Evolutionary conservation across 2,888 invertebrate species (phyloP), one percentile per base, ranked within the genome.

Genomic region (Drosophila meridiana): DNA sequence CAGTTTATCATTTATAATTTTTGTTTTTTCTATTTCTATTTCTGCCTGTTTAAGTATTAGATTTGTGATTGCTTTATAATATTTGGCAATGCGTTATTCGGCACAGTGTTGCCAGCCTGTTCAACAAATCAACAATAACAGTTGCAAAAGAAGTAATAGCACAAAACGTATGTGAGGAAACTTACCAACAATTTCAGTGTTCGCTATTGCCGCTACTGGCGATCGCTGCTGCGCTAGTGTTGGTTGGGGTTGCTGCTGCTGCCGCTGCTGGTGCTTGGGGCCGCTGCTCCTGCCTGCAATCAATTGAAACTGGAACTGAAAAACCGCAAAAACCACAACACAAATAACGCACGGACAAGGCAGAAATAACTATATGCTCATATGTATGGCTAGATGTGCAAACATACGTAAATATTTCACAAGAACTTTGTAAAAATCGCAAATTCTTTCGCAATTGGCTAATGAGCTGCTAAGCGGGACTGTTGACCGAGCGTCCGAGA

Each of bases 251-350:
- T 20, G 8, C 36, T 32, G 42, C 11, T 69, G 34, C 20, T 50
- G 63, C 9, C 60, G n/a, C 20, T 56, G 40, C 13, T 56, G 59
- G 28, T 52, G 60, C 26, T 9, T 40, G 48, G 20, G 64, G 56
- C 30, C 56, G 57, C 45, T 61, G 77, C 77, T 78, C 71, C 78
- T 76, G 69, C 57, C 66, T 64, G 77, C 78, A 89, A 78, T 84
- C 87, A 61, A 84, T 84, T 73, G 71, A 76, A 87, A 82, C 82
- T 72, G 87, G 75, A 89, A 78, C 50, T 52, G 32, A 52, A 52
- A 59, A 83, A 83, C 87, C 87, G 85, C 87, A 80, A 86, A 88
- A 89, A 74, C 89, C 89, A 83, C 83, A 88, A 83, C 87, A 83
- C 83, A 73, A 86, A 83, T 83, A 88, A 78, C 84, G 69, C 87